Percentiles rank a stretch among this genome's conserved stretches.
Conservation (phyloP, 1,140 invertebrate species). For the Dufourea novaeangliae region DNA sequence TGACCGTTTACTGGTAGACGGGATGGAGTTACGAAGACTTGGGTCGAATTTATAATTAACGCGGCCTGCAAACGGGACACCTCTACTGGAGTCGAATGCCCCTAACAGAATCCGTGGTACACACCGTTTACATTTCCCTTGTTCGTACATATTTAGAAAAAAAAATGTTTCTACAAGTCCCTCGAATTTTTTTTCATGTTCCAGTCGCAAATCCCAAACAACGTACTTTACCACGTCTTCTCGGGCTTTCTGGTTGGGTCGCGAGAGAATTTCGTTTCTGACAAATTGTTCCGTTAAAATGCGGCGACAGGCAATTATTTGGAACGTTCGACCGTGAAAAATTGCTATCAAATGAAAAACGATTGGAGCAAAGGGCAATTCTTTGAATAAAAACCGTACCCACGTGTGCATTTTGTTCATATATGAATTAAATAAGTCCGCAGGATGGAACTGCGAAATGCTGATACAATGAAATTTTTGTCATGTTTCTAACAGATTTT, state of each 20-base stretch:
- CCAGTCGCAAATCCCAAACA: not conserved
- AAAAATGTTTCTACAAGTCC: no score
- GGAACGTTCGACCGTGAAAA: constrained; percentile 22
- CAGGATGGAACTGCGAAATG: not conserved
- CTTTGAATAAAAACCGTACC: not conserved
- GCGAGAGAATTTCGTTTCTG: not conserved
- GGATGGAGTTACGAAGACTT: constrained; percentile 58
- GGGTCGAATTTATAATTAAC: constrained; percentile 75
- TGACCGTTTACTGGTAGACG: constrained; percentile 66
- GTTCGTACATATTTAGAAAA: constrained; percentile 37
- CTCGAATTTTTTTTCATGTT: not conserved
- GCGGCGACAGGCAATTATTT: constrained; percentile 21
- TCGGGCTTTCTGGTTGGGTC: not conserved
- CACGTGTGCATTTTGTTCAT: not conserved
- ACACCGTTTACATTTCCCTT: constrained; percentile 12
- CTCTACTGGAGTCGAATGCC: constrained; percentile 55
- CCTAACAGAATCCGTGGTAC: constrained; percentile 17
- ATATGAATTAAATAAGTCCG: not conserved
- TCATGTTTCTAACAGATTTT: no score
- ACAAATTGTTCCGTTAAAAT: constrained; percentile 17
- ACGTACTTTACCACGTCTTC: not conserved
- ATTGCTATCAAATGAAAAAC: constrained; percentile 7
- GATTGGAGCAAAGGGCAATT: not conserved
- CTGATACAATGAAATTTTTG: not conserved
- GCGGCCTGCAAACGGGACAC: constrained; percentile 70